Percentiles rank a stretch among this genome's conserved stretches.
Conservation (phyloP, 2,797 vertebrate genomes). For the Chrosomus eos region DNA sequence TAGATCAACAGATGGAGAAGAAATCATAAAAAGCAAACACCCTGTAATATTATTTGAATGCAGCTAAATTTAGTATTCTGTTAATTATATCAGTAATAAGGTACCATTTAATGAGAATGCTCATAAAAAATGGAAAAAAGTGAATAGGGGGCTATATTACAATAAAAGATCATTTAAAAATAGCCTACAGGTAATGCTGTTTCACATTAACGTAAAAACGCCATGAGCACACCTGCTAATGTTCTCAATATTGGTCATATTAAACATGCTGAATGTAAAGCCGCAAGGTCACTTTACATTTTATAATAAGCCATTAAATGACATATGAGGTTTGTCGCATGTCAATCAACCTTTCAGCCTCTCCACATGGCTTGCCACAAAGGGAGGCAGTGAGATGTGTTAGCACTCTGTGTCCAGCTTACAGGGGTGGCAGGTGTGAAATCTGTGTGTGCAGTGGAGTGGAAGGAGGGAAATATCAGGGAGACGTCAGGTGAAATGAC, state of each 20-base stretch:
- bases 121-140: background rate
- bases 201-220: background rate
- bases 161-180: background rate
- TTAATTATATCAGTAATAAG: background rate
- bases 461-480: slow-evolving; percentile 63
- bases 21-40: background rate
- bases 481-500: slow-evolving; percentile 52
- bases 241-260: slow-evolving; percentile 4
- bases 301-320: slow-evolving; percentile 9
- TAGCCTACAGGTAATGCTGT: background rate
- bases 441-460: slow-evolving; percentile 66
- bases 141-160: background rate
- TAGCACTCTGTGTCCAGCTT: slow-evolving; percentile 49
- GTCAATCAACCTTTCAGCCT: slow-evolving; percentile 35
- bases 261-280: slow-evolving; percentile 2
- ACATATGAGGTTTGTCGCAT: slow-evolving; percentile 17
- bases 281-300: background rate
- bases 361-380: slow-evolving; percentile 30
- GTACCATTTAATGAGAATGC: background rate
- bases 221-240: background rate
- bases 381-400: slow-evolving; percentile 37
- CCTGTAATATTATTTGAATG: background rate
- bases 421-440: slow-evolving; percentile 69
- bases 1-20: background rate
- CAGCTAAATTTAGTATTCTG: background rate